Evolutionary conservation across 2,888 invertebrate genomes (phyloP), one percentile per base, ranked within the genome.

Genomic region (Rhopalosiphum nymphaeae): DNA sequence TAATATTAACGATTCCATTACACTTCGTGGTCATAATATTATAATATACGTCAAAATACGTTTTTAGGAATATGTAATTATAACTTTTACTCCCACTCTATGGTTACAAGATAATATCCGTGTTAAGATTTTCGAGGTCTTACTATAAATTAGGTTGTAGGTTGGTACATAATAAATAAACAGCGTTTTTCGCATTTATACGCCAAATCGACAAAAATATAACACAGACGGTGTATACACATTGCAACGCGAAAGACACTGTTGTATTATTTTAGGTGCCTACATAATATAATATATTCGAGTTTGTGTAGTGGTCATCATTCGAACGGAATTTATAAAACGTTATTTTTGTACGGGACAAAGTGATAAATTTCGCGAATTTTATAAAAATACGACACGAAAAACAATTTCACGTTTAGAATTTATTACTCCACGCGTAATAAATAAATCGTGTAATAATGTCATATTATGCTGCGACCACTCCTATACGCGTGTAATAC

Each of bases 401-500:
- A 78, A 78, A 78, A 90, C 46, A 90, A 49, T 90, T 53, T 56
- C 42, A 29, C 29, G 91, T 53, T 42, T 29, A 84, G 53, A 56
- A 91, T 91, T 91, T 91, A 91, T 91, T 10, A 16, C 91, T 84
- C 26, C 16, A 3, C 78, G 78, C 36, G 91, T 29, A 91, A 84
- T 84, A 84, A 56, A 91, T 84, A 84, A 91, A 91, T 53, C 91
- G 53, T 29, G 84, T 91, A 84, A 91, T 44, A 53, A 53, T 91
- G 84, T 84, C 91, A 84, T 91, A 91, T 91, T 91, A 91, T 84
- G 53, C 56, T 53, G 84, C 16, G 78, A 16, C 91, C 91, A 91
- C 91, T 84, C 91, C 91, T 84, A 53, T 36, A 85, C n/a, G 86
- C n/a, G 9, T 29, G 21, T 88, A 53, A 25, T 53, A 53, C 49